Evolutionary conservation across 1,140 invertebrate genomes (phyloP), one percentile per base, ranked within the genome.

Genomic region (Danaus plexippus): DNA sequence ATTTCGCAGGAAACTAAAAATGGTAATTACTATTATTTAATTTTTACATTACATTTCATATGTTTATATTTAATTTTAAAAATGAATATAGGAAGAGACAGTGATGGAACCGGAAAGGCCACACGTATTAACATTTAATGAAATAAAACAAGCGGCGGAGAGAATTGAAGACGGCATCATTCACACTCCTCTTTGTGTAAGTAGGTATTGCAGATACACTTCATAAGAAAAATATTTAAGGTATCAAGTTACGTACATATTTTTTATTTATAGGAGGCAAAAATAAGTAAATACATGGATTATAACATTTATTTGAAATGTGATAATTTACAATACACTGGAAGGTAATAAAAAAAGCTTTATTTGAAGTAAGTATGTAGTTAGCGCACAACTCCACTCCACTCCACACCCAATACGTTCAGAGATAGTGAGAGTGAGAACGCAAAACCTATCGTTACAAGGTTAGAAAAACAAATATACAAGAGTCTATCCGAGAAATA

Each of bases 271-370:
- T 78, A 85, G 82, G 80, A 84, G 65, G 77, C 83, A 45, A 86
- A 86, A 71, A 56, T 83, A 11, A 83, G 79, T 51, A 86, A 84
- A 74, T 73, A 66, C 46, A 84, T 83, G 76, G 83, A 84, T 52
- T 86, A 86, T 50, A 68, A 82, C 52, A 71, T 85, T 40, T 85
- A 82, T 65, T 61, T 84, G n/a, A 85, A 85, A 66, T 85, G 82
- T 63, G 82, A 85, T 69, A 85, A 85, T 66, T 67, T 85, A 32
- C 82, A 85, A 59, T 85, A 84, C 41, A 84, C 82, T 47, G 82
- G 82, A 53, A 85, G 79, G 82, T 83, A 70, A 57, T n/a, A n/a
- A 5, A 40, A 15, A 44, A 47, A 44, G 47, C 52, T 54, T 52
- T 45, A 12, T 9, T 45, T 32, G 1, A 32, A 32, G 22, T 15